Evolutionary conservation across 2,888 invertebrate species (phyloP).

Genomic region (Therioaphis trifolii): DNA sequence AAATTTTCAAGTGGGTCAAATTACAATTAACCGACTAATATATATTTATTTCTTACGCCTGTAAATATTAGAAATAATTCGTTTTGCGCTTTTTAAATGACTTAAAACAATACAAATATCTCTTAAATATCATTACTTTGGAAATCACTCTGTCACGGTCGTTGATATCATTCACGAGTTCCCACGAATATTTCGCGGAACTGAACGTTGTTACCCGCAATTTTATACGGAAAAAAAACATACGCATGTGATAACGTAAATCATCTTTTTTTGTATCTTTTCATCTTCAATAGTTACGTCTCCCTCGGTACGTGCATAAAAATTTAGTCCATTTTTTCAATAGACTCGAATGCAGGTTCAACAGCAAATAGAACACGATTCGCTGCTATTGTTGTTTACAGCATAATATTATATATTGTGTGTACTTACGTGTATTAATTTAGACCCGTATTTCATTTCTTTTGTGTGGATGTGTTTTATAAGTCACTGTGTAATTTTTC

Average conservation of each 20-base stretch:
- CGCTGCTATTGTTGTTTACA: slow-evolving; percentile 14
- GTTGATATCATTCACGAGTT: slow-evolving; percentile 20
- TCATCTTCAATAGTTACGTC: neutral
- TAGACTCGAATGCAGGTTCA: neutral
- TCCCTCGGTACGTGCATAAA: slow-evolving; percentile 34
- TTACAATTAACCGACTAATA: neutral
- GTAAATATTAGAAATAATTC: neutral
- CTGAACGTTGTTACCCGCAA: neutral
- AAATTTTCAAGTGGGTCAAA: neutral
- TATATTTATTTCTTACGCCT: neutral
- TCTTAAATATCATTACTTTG: slow-evolving; percentile 25
- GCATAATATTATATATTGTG: slow-evolving; percentile 9
- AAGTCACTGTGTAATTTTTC: slow-evolving; percentile 35
- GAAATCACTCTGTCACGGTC: slow-evolving; percentile 49
- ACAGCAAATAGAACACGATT: slow-evolving; percentile 27
- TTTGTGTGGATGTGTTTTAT: slow-evolving; percentile 26
- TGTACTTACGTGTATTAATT: slow-evolving; percentile 21
- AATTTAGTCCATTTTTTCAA: slow-evolving; percentile 32
- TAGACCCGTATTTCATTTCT: slow-evolving; percentile 33
- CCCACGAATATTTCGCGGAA: slow-evolving; percentile 43
- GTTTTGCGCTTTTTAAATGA: neutral
- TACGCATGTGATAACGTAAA: slow-evolving; percentile 32
- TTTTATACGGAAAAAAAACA: neutral
- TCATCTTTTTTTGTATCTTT: slow-evolving; percentile 14
- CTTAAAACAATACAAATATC: slow-evolving; percentile 13